A percentile compares a stretch with the other conserved stretches of the same genome.
Conservation (phyloP, 2,888 invertebrate genomes). For the Apantesis nais region DNA sequence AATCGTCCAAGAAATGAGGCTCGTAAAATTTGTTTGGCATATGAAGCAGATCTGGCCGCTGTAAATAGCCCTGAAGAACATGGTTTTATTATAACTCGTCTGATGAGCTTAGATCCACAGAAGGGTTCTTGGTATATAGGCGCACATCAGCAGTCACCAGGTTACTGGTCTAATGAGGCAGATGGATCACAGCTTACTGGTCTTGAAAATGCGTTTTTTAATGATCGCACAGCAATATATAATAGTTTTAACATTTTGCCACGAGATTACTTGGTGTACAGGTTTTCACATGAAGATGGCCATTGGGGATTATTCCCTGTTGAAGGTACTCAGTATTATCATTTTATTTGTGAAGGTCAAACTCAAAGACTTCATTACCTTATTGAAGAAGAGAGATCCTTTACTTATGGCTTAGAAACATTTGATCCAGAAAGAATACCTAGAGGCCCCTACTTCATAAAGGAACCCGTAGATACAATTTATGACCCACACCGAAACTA, state of each 20-base stretch:
- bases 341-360: constrained; percentile 96
- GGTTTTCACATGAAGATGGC: constrained; percentile 89
- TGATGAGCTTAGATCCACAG: constrained; percentile 93
- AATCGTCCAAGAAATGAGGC: constrained; percentile 92
- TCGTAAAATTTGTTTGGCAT: constrained; percentile 92
- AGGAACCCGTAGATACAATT: constrained; percentile 93
- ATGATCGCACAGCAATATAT: constrained; percentile 78
- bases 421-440: constrained; percentile 93
- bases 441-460: constrained; percentile 94
- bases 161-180: constrained; percentile 92
- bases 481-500: constrained; percentile 93
- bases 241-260: constrained; percentile 83
- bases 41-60: constrained; percentile 92
- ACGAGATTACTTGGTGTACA: constrained; percentile 92
- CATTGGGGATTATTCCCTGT: constrained; percentile 95
- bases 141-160: constrained; percentile 89
- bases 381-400: constrained; percentile 90
- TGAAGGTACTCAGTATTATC: constrained; percentile 90
- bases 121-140: constrained; percentile 95
- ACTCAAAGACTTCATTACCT: constrained; percentile 89
- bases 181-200: constrained; percentile 92
- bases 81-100: constrained; percentile 92
- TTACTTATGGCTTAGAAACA: constrained; percentile 94
- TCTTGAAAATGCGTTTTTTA: constrained; percentile 93
- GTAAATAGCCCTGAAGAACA: constrained; percentile 94